Conservation (phyloP, 2,797 vertebrate species). For the Leuciscus waleckii region DNA sequence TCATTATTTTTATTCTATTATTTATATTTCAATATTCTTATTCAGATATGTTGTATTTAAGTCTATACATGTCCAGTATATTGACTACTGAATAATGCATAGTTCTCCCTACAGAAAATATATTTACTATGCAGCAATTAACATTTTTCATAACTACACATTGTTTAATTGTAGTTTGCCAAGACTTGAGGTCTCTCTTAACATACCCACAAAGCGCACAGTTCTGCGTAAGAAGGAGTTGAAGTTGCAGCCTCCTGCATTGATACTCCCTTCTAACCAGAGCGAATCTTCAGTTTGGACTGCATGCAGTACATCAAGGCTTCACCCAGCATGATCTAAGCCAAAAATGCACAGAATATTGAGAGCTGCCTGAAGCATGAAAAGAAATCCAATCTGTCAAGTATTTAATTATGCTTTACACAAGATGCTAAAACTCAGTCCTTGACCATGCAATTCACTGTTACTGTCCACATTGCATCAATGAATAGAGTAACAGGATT, state of each 20-base stretch:
- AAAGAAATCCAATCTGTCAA: slow-evolving; percentile 32
- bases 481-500: slow-evolving; percentile 22
- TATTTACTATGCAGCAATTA: background rate
- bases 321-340: slow-evolving; percentile 94
- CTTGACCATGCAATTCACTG: slow-evolving; percentile 4
- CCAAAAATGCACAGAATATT: slow-evolving; percentile 42
- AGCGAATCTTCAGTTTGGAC: slow-evolving; percentile 84
- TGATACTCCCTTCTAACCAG: slow-evolving; percentile 89
- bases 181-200: background rate
- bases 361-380: slow-evolving; percentile 40
- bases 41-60: background rate
- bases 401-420: slow-evolving; percentile 29
- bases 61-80: background rate
- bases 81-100: background rate
- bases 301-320: slow-evolving; percentile 92
- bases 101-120: background rate
- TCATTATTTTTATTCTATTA: no score
- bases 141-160: background rate
- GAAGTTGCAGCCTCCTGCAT: slow-evolving; percentile 92
- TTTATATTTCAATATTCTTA: no score
- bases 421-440: slow-evolving; percentile 17
- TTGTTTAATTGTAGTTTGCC: background rate
- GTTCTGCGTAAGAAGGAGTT: slow-evolving; percentile 95
- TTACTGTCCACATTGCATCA: background rate
- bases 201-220: slow-evolving; percentile 93